A percentile compares a stretch with the other conserved stretches of the same genome.
These are phyloP conservation scores for Polymixis lichenea DNA, from an alignment of 2,888 invertebrate genomes.

Conservation along the genomic window DNA sequence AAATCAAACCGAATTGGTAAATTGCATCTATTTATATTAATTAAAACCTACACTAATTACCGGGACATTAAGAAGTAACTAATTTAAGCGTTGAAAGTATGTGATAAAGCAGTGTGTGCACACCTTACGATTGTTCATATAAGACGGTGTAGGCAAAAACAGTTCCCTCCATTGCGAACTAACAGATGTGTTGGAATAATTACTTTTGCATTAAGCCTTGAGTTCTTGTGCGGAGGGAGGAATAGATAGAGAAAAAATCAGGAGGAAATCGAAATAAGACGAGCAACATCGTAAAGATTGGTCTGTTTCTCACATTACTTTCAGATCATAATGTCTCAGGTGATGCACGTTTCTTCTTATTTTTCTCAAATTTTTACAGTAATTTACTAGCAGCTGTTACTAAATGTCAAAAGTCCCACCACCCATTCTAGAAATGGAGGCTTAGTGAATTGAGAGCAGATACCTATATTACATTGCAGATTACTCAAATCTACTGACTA, in stretches of 20 bases:
- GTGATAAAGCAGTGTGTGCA: not conserved
- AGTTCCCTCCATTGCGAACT: slow-evolving; percentile 77
- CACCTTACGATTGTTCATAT: slow-evolving; percentile 35
- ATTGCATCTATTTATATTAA: not conserved
- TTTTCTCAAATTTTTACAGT: not conserved
- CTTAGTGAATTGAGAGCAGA: no score
- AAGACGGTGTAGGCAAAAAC: slow-evolving; percentile 64
- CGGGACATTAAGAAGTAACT: not conserved
- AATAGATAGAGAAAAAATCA: slow-evolving; percentile 53
- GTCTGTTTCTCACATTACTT: not conserved
- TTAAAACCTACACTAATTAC: not conserved
- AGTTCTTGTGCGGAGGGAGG: slow-evolving; percentile 44
- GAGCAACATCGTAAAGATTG: slow-evolving; percentile 1
- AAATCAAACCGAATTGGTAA: not conserved
- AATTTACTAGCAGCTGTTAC: not conserved
- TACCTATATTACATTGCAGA: no score
- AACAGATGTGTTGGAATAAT: slow-evolving; percentile 83
- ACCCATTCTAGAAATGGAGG: no score
- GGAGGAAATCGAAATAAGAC: slow-evolving; percentile 21
- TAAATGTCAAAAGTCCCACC: not conserved
- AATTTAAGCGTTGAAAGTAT: not conserved
- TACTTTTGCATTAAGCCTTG: slow-evolving; percentile 68
- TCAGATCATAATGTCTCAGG: not conserved
- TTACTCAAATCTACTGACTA: no score
- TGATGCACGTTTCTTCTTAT: not conserved